These are phyloP conservation scores for Lepidotrigona ventralis DNA, from an alignment of 1,140 invertebrate species.

Conservation along the genomic window DNA sequence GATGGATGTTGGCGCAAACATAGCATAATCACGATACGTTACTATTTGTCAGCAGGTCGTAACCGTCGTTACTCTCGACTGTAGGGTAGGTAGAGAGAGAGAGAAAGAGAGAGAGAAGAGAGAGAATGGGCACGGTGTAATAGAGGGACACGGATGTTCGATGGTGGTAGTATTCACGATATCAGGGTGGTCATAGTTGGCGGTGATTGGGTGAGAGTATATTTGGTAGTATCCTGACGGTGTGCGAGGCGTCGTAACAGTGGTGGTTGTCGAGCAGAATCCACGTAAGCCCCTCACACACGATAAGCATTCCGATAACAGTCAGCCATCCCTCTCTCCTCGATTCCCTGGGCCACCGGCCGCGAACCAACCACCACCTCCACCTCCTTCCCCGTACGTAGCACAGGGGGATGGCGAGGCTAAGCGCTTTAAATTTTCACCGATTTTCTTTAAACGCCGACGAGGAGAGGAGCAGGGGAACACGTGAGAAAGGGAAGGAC, in stretches of 20 bases:
- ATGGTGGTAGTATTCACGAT: not conserved
- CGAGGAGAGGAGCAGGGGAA: constrained; percentile 25
- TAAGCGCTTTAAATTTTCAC: constrained; percentile 76
- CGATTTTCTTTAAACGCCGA: constrained; percentile 78
- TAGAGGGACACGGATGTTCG: too few species aligned
- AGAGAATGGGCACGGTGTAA: not conserved
- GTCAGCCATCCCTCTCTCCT: constrained; percentile 56
- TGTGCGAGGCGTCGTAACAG: constrained; percentile 40
- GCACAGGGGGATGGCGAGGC: not conserved
- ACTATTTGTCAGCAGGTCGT: constrained; percentile 75
- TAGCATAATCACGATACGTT: constrained; percentile 75
- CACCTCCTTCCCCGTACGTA: too few species aligned
- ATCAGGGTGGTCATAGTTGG: constrained; percentile 46
- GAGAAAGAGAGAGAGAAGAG: not conserved
- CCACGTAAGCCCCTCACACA: constrained; percentile 77
- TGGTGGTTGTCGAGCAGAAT: constrained; percentile 69
- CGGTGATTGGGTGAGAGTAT: constrained; percentile 57
- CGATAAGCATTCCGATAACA: constrained; percentile 78
- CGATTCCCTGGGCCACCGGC: constrained; percentile 36
- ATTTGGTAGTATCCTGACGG: constrained; percentile 49
- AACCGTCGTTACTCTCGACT: constrained; percentile 24
- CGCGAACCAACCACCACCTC: constrained; percentile 3
- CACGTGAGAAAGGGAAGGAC: constrained; percentile 17
- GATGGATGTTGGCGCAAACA: constrained; percentile 65
- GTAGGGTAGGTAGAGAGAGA: not conserved